Evolutionary conservation across 1,140 invertebrate genomes (phyloP).

Genomic region (Drosophila bocqueti): DNA sequence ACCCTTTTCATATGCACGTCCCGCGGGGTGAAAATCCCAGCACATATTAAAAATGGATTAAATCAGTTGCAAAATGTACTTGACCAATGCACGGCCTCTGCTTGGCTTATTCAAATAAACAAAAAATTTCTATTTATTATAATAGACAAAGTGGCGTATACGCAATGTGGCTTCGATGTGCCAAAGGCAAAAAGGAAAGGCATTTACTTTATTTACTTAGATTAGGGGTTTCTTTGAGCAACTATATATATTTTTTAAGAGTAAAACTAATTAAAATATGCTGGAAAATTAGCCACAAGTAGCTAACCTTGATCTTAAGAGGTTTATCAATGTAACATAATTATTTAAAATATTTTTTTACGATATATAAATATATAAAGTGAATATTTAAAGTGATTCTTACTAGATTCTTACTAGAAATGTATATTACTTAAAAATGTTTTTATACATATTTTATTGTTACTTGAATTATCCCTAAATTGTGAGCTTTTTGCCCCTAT

Average conservation of each 20-base stretch:
- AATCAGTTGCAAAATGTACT: constrained; percentile 63
- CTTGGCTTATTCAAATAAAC: neutral
- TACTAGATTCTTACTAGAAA: neutral
- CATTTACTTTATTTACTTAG: neutral
- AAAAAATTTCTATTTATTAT: neutral
- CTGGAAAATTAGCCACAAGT: too few relatives aligned
- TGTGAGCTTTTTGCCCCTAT: neutral
- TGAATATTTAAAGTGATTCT: neutral
- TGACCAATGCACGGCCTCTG: constrained; percentile 4
- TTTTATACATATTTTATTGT: too few relatives aligned
- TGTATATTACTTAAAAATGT: neutral
- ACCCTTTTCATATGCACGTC: constrained; percentile 41
- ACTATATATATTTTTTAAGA: neutral
- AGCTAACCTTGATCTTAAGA: neutral
- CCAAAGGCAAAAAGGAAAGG: neutral
- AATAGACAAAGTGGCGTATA: constrained; percentile 43
- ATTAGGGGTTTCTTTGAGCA: too few relatives aligned
- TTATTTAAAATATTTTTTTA: neutral
- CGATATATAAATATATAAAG: too few relatives aligned
- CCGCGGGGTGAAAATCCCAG: constrained; percentile 24
- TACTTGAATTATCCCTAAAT: neutral
- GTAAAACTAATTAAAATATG: neutral
- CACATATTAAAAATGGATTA: constrained; percentile 72
- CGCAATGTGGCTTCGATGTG: constrained; percentile 17
- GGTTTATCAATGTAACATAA: neutral